Conservation (phyloP, 2,888 invertebrate species). For the Heliconius cydno region DNA sequence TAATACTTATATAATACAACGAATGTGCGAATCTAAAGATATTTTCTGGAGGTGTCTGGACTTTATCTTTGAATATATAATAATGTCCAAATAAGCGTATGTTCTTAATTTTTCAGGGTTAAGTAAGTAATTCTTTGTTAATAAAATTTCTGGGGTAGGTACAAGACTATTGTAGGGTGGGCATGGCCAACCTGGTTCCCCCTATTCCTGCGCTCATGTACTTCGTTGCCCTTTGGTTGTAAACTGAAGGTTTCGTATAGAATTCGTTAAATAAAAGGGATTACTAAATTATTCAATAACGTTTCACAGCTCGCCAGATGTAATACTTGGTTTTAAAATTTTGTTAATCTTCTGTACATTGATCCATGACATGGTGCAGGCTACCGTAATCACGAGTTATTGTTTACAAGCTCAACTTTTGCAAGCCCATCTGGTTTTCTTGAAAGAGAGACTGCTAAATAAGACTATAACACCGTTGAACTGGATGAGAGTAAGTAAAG, state of each 20-base stretch:
- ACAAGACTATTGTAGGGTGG: no score
- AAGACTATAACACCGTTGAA: constrained; percentile 88
- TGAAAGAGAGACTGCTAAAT: constrained; percentile 88
- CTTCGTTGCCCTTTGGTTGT: no score
- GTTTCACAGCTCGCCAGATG: constrained; percentile 75
- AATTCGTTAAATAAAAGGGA: background rate
- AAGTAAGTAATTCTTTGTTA: no score
- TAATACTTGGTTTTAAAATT: constrained; percentile 81
- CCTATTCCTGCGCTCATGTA: no score
- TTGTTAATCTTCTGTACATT: constrained; percentile 87
- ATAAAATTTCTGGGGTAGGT: no score
- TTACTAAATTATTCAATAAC: constrained; percentile 19
- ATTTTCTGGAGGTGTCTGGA: no score
- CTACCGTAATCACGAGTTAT: constrained; percentile 92
- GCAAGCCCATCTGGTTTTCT: constrained; percentile 88
- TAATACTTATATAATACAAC: no score
- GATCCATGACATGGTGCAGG: constrained; percentile 91
- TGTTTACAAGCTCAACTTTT: constrained; percentile 91
- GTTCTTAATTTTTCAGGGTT: no score
- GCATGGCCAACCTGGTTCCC: no score
- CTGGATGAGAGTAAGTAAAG: constrained; percentile 88
- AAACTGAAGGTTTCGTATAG: background rate
- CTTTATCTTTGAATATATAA: no score
- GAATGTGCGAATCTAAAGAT: no score
- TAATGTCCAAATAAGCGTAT: no score